Base-by-base conservation (phyloP, 2,888 invertebrate species). In the Acleris laterana region DNA sequence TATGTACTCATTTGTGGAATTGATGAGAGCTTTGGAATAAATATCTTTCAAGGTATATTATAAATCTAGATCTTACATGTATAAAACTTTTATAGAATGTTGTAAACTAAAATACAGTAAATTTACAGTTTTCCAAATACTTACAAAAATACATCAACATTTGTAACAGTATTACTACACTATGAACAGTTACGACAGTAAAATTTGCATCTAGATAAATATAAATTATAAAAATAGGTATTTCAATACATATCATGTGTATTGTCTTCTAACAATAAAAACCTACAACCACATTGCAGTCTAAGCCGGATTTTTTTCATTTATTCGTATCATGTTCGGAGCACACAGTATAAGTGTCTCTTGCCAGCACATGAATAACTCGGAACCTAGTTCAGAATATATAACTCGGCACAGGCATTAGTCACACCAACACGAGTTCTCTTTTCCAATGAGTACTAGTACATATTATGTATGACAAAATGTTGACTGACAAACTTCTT, bases 151-250 rank as follows among this genome's bases (percentile, higher is more conserved):
- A 55, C 44, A 44, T 60, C 13, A 28, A 50, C n/a, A 50, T 55
- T 9, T 42, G 65, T 22, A 65, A 55, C 44, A 44, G 53, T 65
- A 49, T 22, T 50, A 60, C 50, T 55, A 50, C 17, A n/a, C 55
- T 57, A 46, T n/a, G 50, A 28, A 61, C 60, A 61, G 38, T 32
- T 56, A 44, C 53, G 48, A 46, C 49, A 11, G 42, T 59, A 53
- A 48, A 53, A 49, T 65, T 17, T 65, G 38, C 25, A 25, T 49
- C 57, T 11, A 19, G 44, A 44, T 65, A 60, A 56, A 65, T 60
- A 28, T 25, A 42, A 60, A 60, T 44, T 55, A 65, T 49, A 60
- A 65, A 65, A 65, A 65, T 65, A 61, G 49, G 50, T 55, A 49
- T 60, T 65, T 55, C n/a, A 42, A 42, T 58, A 22, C 7, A n/a